Evolutionary conservation across 2,888 invertebrate genomes (phyloP), one percentile per base, ranked within the genome.

Genomic region (Tenthredo scrophulariae): DNA sequence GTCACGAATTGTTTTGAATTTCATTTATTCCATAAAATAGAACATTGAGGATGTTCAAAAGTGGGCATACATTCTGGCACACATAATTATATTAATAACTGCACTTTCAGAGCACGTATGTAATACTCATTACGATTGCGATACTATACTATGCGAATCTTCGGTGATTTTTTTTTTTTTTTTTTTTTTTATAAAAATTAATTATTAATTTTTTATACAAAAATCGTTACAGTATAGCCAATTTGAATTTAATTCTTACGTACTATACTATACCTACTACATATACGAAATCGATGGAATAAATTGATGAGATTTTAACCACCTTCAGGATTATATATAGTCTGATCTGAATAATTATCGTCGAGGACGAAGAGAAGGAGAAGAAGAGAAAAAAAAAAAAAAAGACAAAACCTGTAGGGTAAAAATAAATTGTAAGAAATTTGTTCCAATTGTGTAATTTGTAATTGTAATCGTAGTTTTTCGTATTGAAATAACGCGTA

Each of bases 1-100:
- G 83, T 65, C 85, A 54, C 85, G 67, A 87, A 85, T 86, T 87
- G 87, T 87, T 86, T 87, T 74, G 86, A 74, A 15, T 74, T 74
- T 22, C 15, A 33, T 33, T 67, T 13, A 22, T 33, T 67, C 1
- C 18, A 5, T 33, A 10, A 13, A 67, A 33, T 18, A 18, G 18
- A 7, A 33, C 5, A 67, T 33, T 67, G 18, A 62, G 7, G 37
- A 6, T 18, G 7, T 72, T 72, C 40, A 37, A 40, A 6, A 33
- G 10, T 33, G 13, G 4, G 33, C n/a, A n/a, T n/a, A n/a, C n/a
- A n/a, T n/a, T n/a, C n/a, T n/a, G n/a, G n/a, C n/a, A n/a, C n/a
- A n/a, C n/a, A n/a, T n/a, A n/a, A n/a, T n/a, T n/a, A n/a, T n/a
- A n/a, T n/a, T n/a, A n/a, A n/a, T n/a, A n/a, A n/a, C n/a, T n/a